phyloP scores from a whole-genome alignment of 2,113 vertebrate genomes.

The Aldabrachelys gigantea region DNA sequence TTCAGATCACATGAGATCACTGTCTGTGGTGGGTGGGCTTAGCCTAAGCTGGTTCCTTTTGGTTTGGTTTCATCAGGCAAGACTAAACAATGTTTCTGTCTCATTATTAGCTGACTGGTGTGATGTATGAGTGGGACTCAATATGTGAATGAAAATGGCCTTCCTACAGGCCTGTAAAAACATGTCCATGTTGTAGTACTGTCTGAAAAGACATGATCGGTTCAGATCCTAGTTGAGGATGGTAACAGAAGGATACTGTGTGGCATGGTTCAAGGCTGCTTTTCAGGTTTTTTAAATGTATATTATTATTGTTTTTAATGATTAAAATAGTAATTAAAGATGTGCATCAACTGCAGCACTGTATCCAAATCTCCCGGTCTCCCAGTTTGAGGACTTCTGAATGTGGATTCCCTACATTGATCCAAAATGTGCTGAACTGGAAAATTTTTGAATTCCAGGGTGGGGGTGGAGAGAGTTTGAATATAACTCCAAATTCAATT shows the following conservation, averaged over 20 bases:
- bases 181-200: neutral
- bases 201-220: neutral
- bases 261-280: neutral
- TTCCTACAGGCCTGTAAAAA: neutral
- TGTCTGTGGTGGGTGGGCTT: neutral
- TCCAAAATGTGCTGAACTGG: neutral
- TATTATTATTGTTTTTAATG: neutral
- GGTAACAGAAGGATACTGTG: neutral
- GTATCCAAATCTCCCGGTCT: neutral
- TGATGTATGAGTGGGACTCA: neutral
- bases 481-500: neutral
- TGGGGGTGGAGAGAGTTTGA: neutral
- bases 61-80: neutral
- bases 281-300: neutral
- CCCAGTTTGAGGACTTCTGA: neutral
- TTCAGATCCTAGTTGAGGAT: neutral
- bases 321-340: neutral
- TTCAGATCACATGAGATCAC: neutral
- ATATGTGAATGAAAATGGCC: neutral
- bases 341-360: neutral
- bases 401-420: neutral
- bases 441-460: neutral
- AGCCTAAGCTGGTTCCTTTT: neutral
- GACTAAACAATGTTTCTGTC: neutral
- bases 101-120: neutral